Evolutionary conservation across 2,888 invertebrate genomes (phyloP).

Genomic region (Gandaritis pyraliata): DNA sequence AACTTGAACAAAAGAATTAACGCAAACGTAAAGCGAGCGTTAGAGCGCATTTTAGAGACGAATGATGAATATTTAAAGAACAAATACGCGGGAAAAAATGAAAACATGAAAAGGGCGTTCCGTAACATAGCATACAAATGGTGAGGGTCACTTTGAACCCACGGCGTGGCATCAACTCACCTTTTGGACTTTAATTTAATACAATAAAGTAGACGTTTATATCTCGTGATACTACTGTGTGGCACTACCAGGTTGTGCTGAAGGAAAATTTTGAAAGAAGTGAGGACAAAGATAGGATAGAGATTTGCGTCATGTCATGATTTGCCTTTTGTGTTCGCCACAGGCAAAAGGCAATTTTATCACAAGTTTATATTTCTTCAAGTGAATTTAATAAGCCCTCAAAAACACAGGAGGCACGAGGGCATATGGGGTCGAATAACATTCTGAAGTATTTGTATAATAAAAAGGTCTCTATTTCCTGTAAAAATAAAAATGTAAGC

Average conservation of each 20-base stretch:
- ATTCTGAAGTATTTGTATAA: background rate
- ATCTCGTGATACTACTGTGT: no score
- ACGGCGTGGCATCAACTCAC: background rate
- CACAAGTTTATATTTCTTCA: no score
- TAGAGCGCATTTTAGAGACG: constrained; percentile 5
- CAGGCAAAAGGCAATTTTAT: no score
- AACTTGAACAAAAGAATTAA: constrained; percentile 12
- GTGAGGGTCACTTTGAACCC: background rate
- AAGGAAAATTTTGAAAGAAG: no score
- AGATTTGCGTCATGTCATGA: no score
- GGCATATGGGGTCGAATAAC: background rate
- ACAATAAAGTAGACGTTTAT: no score
- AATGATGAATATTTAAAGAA: constrained; percentile 33
- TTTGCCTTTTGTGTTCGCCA: no score
- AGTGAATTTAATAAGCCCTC: no score
- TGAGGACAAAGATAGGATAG: no score
- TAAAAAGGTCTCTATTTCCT: background rate
- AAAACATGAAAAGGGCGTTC: constrained; percentile 33
- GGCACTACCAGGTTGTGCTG: no score
- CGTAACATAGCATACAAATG: constrained; percentile 4
- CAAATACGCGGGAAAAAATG: constrained; percentile 28
- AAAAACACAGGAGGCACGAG: background rate
- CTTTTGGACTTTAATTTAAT: background rate
- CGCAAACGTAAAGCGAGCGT: constrained; percentile 14
- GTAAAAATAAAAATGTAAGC: background rate